Conservation (phyloP, 2,888 invertebrate species). For the Bugulina stolonifera region DNA sequence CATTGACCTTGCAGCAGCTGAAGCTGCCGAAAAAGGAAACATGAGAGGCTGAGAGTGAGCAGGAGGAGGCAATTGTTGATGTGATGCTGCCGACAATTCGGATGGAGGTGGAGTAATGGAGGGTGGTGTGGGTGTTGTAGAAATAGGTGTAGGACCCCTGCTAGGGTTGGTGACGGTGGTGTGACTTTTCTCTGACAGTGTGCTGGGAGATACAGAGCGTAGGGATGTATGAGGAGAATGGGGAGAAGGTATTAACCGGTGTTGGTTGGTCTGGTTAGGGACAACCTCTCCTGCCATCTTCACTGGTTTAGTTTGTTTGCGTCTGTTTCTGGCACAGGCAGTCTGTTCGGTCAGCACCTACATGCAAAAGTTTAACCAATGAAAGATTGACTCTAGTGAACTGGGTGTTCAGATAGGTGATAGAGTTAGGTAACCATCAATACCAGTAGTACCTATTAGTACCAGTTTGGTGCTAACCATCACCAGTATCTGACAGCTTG, state of each 20-base stretch:
- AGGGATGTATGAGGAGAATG: background rate
- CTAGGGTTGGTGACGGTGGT: background rate
- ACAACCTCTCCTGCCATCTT: background rate
- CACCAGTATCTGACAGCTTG: no score
- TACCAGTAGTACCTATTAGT: no score
- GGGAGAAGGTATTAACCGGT: no score
- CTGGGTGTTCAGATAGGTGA: no score
- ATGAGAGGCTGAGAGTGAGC: background rate
- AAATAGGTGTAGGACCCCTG: background rate
- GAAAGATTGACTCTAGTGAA: no score
- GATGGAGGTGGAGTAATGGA: no score
- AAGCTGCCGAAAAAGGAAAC: background rate
- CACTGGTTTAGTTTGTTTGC: slow-evolving; percentile 3
- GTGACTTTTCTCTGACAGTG: background rate
- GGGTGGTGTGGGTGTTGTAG: no score
- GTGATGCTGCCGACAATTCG: no score
- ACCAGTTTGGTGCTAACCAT: no score
- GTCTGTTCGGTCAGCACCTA: background rate
- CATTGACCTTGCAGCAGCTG: background rate
- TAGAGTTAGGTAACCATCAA: no score
- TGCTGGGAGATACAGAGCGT: background rate
- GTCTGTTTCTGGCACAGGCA: slow-evolving; percentile 5
- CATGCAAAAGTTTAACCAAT: no score
- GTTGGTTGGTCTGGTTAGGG: background rate
- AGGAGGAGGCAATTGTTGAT: no score